These are phyloP conservation scores for Holacanthella duospinosa DNA, from an alignment of 2,888 invertebrate species.

Conservation along the genomic window DNA sequence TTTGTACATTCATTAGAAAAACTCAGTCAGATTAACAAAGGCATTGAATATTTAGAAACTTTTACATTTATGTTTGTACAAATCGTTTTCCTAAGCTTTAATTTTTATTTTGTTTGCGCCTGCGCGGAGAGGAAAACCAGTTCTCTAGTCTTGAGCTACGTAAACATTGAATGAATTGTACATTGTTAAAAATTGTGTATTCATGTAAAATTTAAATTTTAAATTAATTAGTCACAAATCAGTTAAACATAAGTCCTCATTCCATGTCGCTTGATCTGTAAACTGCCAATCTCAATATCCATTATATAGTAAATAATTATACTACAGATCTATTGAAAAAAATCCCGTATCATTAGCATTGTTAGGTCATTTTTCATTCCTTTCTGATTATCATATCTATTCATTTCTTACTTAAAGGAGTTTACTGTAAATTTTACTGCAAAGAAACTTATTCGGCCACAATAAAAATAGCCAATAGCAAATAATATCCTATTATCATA, in stretches of 20 bases:
- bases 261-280: constrained; percentile 5
- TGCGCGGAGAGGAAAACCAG: neutral
- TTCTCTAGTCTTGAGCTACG: neutral
- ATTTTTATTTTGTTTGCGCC: neutral
- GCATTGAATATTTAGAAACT: too few relatives aligned
- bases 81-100: neutral
- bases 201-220: neutral
- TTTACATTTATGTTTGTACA: too few relatives aligned
- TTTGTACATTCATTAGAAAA: too few relatives aligned
- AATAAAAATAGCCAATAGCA: neutral
- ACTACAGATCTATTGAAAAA: neutral
- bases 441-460: neutral
- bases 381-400: too few relatives aligned
- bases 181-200: neutral
- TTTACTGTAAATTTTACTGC: too few relatives aligned
- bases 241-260: too few relatives aligned
- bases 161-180: neutral
- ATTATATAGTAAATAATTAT: neutral
- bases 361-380: neutral
- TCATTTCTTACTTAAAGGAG: too few relatives aligned
- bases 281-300: neutral
- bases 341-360: neutral
- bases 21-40: too few relatives aligned
- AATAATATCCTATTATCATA: neutral
- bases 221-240: too few relatives aligned